These are phyloP conservation scores for Gephyroberyx darwinii DNA, from an alignment of 2,797 vertebrate genomes.

Conservation along the genomic window DNA sequence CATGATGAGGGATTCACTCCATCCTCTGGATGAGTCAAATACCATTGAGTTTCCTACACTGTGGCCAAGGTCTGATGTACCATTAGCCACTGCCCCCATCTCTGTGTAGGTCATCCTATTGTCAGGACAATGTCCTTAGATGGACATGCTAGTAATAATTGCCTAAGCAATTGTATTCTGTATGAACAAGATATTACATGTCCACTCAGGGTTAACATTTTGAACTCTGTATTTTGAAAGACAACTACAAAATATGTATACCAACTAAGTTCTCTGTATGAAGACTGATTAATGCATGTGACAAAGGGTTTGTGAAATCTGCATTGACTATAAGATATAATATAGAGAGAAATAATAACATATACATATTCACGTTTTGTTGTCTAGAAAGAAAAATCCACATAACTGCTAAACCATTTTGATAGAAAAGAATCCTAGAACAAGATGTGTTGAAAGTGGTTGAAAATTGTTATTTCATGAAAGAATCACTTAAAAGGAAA, in stretches of 20 bases:
- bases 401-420: background rate
- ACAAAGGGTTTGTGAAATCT: no score
- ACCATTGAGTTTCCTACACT: slow-evolving; percentile 29
- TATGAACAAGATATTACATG: no score
- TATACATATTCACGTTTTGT: no score
- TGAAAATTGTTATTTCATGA: slow-evolving; percentile 22
- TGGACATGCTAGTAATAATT: no score
- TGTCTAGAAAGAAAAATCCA: background rate
- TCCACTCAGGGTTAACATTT: no score
- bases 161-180: no score
- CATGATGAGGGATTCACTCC: slow-evolving; percentile 14
- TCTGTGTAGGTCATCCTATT: background rate
- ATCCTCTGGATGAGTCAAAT: slow-evolving; percentile 24
- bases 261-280: no score
- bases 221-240: no score
- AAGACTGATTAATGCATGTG: no score
- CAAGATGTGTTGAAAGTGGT: background rate
- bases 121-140: slow-evolving; percentile 1
- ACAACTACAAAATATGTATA: no score
- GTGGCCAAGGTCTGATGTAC: slow-evolving; percentile 27
- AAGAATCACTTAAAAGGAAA: no score
- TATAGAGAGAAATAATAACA: no score
- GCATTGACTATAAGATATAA: background rate
- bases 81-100: slow-evolving; percentile 14
- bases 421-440: background rate